Percentiles rank a stretch among this genome's conserved stretches.
These are phyloP conservation scores for Quadriops clusia DNA, from an alignment of 2,888 invertebrate species.

Conservation along the genomic window DNA sequence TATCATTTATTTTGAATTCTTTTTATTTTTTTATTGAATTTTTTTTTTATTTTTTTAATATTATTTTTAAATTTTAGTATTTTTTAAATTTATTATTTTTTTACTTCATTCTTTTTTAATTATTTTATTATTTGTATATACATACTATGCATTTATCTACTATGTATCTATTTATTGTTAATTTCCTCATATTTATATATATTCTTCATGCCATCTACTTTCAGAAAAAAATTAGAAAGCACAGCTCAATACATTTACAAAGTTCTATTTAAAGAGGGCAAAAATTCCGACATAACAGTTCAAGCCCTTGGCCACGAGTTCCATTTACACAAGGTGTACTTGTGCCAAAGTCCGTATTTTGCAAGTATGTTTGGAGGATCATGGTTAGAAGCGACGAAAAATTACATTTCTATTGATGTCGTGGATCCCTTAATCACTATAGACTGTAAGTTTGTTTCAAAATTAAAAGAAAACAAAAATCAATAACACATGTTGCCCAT, in stretches of 20 bases:
- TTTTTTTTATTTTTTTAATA: conserved; percentile 5
- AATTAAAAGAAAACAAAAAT: too few relatives aligned
- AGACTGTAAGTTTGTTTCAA: conserved; percentile 42
- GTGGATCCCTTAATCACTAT: conserved; percentile 57
- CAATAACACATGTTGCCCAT: too few relatives aligned
- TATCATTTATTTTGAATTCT: not conserved
- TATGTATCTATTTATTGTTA: too few relatives aligned
- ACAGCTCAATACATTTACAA: conserved; percentile 71
- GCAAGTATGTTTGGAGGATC: conserved; percentile 70
- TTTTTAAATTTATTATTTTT: too few relatives aligned
- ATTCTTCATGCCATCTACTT: too few relatives aligned
- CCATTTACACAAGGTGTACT: conserved; percentile 65
- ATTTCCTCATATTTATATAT: conserved; percentile 1
- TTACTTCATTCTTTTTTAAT: too few relatives aligned
- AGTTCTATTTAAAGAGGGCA: conserved; percentile 61
- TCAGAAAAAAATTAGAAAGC: conserved; percentile 53
- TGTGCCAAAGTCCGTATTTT: conserved; percentile 71
- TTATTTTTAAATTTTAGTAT: too few relatives aligned
- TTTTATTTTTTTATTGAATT: not conserved
- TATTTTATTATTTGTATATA: too few relatives aligned
- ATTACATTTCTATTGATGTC: conserved; percentile 54
- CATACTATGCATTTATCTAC: too few relatives aligned
- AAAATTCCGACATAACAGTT: conserved; percentile 63
- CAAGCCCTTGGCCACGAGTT: conserved; percentile 59
- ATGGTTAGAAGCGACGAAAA: conserved; percentile 60